Percentiles rank a stretch among this genome's conserved stretches.
Conservation (phyloP, 2,888 invertebrate species). For the Spilarctia lutea region DNA sequence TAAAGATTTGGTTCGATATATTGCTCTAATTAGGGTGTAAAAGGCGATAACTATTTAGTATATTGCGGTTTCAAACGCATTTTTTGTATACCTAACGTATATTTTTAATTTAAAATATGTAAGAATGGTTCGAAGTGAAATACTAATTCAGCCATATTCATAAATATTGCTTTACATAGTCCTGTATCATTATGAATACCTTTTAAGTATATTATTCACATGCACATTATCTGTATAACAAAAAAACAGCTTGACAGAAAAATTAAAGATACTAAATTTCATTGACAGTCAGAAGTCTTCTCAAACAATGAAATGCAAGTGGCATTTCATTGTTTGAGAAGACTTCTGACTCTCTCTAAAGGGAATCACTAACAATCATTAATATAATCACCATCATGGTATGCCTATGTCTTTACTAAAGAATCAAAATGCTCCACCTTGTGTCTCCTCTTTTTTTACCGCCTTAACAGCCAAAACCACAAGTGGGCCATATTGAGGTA, state of each 20-base stretch:
- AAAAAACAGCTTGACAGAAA: too few species aligned
- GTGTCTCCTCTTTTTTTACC: too few species aligned
- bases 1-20: constrained; percentile 18
- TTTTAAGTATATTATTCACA: not conserved
- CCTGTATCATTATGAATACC: not conserved
- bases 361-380: too few species aligned
- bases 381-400: too few species aligned
- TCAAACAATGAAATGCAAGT: not conserved
- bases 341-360: too few species aligned
- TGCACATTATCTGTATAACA: not conserved
- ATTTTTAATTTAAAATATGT: constrained; percentile 28
- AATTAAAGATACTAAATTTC: not conserved
- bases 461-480: too few species aligned
- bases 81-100: too few species aligned
- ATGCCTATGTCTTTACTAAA: too few species aligned
- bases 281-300: not conserved
- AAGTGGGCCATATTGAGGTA: too few species aligned
- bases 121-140: constrained; percentile 17
- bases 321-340: too few species aligned
- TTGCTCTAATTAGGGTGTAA: constrained; percentile 41
- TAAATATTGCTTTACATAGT: constrained; percentile 1
- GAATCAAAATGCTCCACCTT: too few species aligned
- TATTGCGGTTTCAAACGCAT: constrained; percentile 26
- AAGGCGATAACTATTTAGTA: constrained; percentile 39
- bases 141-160: not conserved